Evolutionary conservation across 2,797 vertebrate genomes (phyloP).

Genomic region (Epinephelus coioides): DNA sequence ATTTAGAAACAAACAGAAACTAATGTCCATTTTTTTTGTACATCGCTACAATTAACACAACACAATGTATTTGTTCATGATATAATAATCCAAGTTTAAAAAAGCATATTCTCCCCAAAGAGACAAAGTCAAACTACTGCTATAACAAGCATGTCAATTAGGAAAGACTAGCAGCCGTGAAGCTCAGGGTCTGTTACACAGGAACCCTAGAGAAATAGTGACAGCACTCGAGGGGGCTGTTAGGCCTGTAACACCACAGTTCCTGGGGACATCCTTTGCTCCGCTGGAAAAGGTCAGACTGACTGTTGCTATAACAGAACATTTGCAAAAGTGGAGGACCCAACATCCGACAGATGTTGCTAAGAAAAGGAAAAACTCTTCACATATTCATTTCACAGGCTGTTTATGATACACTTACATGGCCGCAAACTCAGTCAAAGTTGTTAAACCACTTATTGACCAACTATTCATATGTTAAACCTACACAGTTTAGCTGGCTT

Average conservation of each 20-base stretch:
- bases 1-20: neutral
- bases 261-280: conserved; percentile 34
- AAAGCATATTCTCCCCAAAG: conserved; percentile 41
- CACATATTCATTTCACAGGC: neutral
- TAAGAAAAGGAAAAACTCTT: neutral
- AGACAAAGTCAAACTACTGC: conserved; percentile 53
- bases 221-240: conserved; percentile 65
- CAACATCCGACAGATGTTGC: neutral
- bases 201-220: conserved; percentile 55
- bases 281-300: conserved; percentile 41
- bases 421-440: neutral
- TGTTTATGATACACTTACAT: neutral
- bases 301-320: conserved; percentile 31
- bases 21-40: neutral
- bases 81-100: conserved; percentile 24
- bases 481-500: neutral
- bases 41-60: neutral
- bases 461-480: neutral
- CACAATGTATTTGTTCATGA: neutral
- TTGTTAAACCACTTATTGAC: neutral
- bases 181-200: conserved; percentile 67
- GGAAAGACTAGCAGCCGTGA: conserved; percentile 68
- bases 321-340: conserved; percentile 11
- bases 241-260: conserved; percentile 39
- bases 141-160: conserved; percentile 77